phyloP scores from a whole-genome alignment of 64 coral and sea anemone species.

The Orbicella faveolata region DNA sequence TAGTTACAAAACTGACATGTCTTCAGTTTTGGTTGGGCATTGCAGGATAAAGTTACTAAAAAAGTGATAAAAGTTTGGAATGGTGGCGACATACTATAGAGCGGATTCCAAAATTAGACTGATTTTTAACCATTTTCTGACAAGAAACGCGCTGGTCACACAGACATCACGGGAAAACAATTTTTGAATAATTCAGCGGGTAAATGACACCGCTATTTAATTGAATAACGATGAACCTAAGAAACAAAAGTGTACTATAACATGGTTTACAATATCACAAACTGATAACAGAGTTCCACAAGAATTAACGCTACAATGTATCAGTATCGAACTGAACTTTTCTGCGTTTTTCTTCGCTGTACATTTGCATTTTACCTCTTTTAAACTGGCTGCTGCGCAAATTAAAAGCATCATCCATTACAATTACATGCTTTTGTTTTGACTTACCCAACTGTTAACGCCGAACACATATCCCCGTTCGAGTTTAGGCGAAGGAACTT shows the following conservation, averaged over 20 bases:
- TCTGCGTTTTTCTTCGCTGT: background rate
- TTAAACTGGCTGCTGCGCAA: background rate
- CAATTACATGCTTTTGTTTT: background rate
- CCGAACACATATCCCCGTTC: constrained; percentile 74
- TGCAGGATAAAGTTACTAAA: background rate
- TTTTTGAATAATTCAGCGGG: constrained; percentile 8
- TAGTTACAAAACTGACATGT: no score
- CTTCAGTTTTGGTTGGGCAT: background rate
- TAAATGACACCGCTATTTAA: background rate
- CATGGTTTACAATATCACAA: background rate
- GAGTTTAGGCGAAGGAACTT: constrained; percentile 29
- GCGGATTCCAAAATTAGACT: background rate
- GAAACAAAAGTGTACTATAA: background rate
- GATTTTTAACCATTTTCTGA: background rate
- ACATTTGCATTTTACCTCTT: background rate
- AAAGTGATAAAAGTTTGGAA: background rate
- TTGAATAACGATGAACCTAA: constrained; percentile 3
- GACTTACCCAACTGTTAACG: constrained; percentile 85
- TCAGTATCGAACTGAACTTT: no score
- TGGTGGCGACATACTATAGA: background rate
- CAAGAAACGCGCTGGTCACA: no score
- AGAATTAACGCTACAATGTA: no score
- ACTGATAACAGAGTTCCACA: background rate
- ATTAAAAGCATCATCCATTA: background rate
- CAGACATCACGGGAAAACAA: background rate